phyloP scores from a whole-genome alignment of 2,888 invertebrate genomes.

The Pterostichus madidus region DNA sequence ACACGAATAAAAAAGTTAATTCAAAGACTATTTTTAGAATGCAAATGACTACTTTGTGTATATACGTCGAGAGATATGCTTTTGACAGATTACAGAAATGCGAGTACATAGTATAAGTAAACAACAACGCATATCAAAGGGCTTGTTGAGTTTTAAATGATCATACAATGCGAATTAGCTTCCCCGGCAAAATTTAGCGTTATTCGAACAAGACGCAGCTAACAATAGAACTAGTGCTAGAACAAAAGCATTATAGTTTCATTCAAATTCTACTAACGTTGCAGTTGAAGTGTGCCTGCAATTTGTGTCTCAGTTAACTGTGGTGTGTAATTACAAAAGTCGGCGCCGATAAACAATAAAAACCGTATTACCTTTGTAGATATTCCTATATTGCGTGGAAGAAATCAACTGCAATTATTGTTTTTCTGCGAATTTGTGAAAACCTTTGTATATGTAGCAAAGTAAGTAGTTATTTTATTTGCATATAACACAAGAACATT shows the following conservation, averaged over 20 bases:
- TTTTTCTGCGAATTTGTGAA: slow-evolving; percentile 6
- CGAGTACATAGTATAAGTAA: too few relatives aligned
- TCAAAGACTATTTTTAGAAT: not conserved
- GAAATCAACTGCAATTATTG: slow-evolving; percentile 5
- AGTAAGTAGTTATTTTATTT: slow-evolving; percentile 4
- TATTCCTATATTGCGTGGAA: slow-evolving; percentile 1
- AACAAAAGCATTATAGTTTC: slow-evolving; percentile 20
- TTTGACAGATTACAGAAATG: not conserved
- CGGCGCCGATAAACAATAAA: not conserved
- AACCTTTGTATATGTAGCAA: not conserved
- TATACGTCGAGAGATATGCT: not conserved
- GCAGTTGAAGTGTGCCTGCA: not conserved
- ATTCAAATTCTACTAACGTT: slow-evolving; percentile 10
- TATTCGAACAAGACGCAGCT: slow-evolving; percentile 1
- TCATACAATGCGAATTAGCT: slow-evolving; percentile 1
- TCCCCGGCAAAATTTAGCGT: slow-evolving; percentile 2
- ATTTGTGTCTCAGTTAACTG: slow-evolving; percentile 11
- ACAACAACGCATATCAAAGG: not conserved
- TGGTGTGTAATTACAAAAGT: not conserved
- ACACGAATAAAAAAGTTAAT: too few relatives aligned
- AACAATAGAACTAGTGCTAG: not conserved
- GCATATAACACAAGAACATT: not conserved
- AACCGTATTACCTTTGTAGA: slow-evolving; percentile 5
- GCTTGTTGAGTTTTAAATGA: not conserved
- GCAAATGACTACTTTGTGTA: not conserved